A percentile compares a stretch with the other conserved stretches of the same genome.
Conservation (phyloP, 23 tunicate species). For the Halocynthia aurantium region DNA sequence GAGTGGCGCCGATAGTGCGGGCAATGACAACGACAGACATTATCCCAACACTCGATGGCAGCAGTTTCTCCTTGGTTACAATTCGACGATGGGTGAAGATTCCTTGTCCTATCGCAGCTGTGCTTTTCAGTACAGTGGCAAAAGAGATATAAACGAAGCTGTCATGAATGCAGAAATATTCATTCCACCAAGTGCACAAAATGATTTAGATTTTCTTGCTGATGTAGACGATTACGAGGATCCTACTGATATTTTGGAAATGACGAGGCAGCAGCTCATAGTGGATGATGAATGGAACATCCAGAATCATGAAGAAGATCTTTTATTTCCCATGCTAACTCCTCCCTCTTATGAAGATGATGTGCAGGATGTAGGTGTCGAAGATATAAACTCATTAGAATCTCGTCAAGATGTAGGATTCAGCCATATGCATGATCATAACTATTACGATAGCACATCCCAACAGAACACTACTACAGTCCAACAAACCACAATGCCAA, state of each 20-base stretch:
- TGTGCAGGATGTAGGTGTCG: not conserved
- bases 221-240: not conserved
- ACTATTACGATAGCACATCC: slow-evolving; percentile 4
- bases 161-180: slow-evolving; percentile 4
- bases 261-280: not conserved
- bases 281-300: slow-evolving; percentile 9
- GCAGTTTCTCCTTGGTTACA: slow-evolving; percentile 12
- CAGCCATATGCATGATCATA: slow-evolving; percentile 20
- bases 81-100: not conserved
- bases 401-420: not conserved
- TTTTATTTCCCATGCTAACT: slow-evolving; percentile 11
- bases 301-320: slow-evolving; percentile 14
- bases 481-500: not conserved
- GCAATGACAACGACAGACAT: not conserved
- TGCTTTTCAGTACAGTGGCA: not conserved
- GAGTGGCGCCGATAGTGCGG: not conserved
- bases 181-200: not conserved
- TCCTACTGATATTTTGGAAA: not conserved
- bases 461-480: not conserved
- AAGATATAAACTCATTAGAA: not conserved
- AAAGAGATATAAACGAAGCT: slow-evolving; percentile 1
- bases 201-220: not conserved
- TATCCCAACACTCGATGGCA: slow-evolving; percentile 13
- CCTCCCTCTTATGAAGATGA: slow-evolving; percentile 24
- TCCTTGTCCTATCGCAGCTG: not conserved